Evolutionary conservation across 2,888 invertebrate species (phyloP), one percentile per base, ranked within the genome.

Genomic region (Herminia tarsipennalis): DNA sequence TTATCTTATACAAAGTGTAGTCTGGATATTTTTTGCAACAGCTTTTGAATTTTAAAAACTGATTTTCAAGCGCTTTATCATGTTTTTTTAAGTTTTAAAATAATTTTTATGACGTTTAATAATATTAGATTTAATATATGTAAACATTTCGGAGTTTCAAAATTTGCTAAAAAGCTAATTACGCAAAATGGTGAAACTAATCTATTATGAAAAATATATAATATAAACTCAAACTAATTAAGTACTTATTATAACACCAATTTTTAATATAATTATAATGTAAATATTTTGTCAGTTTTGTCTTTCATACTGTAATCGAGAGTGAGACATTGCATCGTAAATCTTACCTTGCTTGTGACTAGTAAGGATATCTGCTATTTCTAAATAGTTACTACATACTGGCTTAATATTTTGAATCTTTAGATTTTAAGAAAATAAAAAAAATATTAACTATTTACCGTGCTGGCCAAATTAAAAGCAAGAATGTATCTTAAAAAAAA

Each of bases 291-390:
- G 38, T 50, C 30, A 35, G 43, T 47, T 46, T 44, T 47, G 44
- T 47, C 46, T 64, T 58, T 51, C 49, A 43, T 46, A 54, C 43
- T 66, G 41, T 57, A 55, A 64, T 47, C 29, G 51, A 53, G 67
- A 71, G 70, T 66, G 70, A 69, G 64, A 69, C 42, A 42, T 52
- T 42, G 61, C 66, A 52, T 56, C 34, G 53, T 60, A 46, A 62
- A 42, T 35, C 36, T 32, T 66, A 56, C 51, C 45, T 62, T 56
- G 59, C 58, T 58, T 69, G 66, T 66, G 46, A 54, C 40, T 57
- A 48, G 0, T 65, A 57, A 50, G 48, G 13, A 46, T 42, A 24
- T 14, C 5, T 22, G 49, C 42, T 35, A 47, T 43, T 47, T 54
- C 16, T 14, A 25, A 33, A 46, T 39, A 67, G 30, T 34, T 47